Evolutionary conservation across 1,140 invertebrate species (phyloP).

Genomic region (Zaprionus africanus): DNA sequence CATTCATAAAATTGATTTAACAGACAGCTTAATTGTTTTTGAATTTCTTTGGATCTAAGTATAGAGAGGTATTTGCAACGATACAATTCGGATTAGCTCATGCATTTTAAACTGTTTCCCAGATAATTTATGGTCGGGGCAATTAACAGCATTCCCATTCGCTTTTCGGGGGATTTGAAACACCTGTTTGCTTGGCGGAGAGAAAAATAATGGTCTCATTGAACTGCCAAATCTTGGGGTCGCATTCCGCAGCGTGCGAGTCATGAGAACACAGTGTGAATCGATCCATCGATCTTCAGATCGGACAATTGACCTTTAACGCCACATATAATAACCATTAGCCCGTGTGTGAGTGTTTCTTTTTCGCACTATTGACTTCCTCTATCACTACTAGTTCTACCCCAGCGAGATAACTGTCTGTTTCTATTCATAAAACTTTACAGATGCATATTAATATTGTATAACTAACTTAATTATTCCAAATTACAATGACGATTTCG

Average conservation of each 20-base stretch:
- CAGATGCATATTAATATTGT: constrained; percentile 26
- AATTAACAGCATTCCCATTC: constrained; percentile 11
- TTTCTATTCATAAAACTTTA: constrained; percentile 13
- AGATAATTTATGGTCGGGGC: constrained; percentile 17
- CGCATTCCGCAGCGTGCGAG: constrained; percentile 16
- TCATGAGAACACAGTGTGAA: constrained; percentile 22
- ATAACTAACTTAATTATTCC: constrained; percentile 16
- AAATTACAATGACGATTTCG: constrained; percentile 32
- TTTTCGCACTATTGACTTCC: constrained; percentile 10
- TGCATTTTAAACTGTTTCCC: neutral
- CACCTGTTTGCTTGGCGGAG: constrained; percentile 14
- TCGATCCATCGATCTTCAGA: constrained; percentile 27
- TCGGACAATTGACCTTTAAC: constrained; percentile 29
- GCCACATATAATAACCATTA: constrained; percentile 9
- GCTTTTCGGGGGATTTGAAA: constrained; percentile 2
- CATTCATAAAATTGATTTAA: constrained; percentile 3
- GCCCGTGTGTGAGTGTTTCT: neutral
- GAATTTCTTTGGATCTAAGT: neutral
- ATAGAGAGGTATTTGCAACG: neutral
- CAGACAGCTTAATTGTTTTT: neutral
- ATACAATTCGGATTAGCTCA: neutral
- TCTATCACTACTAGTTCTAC: neutral
- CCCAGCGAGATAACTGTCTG: constrained; percentile 7
- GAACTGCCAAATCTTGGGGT: constrained; percentile 18
- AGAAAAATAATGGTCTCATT: constrained; percentile 19